phyloP scores from a whole-genome alignment of 2,113 vertebrate genomes.

The Rhinoderma darwinii region DNA sequence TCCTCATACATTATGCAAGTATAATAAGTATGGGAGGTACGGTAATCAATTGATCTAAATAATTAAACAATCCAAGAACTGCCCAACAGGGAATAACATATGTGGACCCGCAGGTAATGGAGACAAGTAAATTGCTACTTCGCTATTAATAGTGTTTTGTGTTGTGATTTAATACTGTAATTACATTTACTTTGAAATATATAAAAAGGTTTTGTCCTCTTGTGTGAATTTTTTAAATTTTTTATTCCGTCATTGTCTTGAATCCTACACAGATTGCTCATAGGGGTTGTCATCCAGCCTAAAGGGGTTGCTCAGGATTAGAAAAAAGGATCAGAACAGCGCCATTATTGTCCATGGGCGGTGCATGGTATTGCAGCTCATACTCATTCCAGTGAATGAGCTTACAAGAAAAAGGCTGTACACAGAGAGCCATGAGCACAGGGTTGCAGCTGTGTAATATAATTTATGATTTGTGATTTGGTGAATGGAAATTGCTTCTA shows the following conservation, averaged over 20 bases:
- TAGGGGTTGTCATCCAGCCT: background rate
- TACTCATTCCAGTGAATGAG: too few relatives aligned
- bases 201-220: background rate
- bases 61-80: background rate
- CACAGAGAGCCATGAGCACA: too few relatives aligned
- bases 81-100: background rate
- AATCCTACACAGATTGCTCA: background rate
- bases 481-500: too few relatives aligned
- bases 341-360: too few relatives aligned
- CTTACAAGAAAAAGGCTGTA: too few relatives aligned
- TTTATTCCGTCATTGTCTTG: background rate
- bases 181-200: background rate
- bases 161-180: slow-evolving; percentile 11
- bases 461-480: too few relatives aligned
- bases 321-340: too few relatives aligned
- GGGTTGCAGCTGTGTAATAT: too few relatives aligned
- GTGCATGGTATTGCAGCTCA: too few relatives aligned
- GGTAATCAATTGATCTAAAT: slow-evolving; percentile 17
- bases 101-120: background rate
- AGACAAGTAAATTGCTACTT: background rate
- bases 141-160: background rate
- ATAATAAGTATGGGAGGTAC: background rate
- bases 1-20: slow-evolving; percentile 37
- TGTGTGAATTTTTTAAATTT: background rate
- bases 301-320: too few relatives aligned